These are phyloP conservation scores for Loxodonta africana DNA, from an alignment of 2,113 vertebrate genomes.

Conservation along the genomic window DNA sequence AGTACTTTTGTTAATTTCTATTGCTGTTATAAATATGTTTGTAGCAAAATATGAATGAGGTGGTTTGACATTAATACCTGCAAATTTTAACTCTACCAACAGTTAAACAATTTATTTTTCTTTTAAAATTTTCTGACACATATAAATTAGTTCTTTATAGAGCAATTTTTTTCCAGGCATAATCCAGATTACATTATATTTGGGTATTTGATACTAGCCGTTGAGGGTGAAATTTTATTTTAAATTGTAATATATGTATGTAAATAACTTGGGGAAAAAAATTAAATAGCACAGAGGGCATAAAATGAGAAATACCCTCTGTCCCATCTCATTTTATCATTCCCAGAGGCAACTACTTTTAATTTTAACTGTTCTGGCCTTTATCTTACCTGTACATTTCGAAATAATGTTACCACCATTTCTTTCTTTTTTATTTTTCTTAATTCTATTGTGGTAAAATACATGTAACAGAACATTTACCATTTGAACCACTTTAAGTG, in stretches of 20 bases:
- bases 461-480: too few species aligned
- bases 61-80: neutral
- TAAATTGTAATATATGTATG: neutral
- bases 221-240: neutral
- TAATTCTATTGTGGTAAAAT: too few species aligned
- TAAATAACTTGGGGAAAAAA: neutral
- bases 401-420: neutral
- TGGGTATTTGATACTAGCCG: neutral
- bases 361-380: conserved; percentile 6
- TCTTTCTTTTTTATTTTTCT: neutral
- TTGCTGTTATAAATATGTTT: neutral
- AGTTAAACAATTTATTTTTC: neutral
- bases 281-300: neutral
- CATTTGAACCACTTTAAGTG: too few species aligned
- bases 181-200: neutral
- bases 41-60: neutral
- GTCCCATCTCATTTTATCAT: neutral
- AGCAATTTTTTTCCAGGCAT: conserved; percentile 6
- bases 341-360: neutral
- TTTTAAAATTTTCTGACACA: neutral
- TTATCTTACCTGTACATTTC: conserved; percentile 3
- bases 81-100: conserved; percentile 22
- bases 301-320: neutral
- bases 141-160: neutral
- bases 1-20: conserved; percentile 15